Conservation (phyloP, 2,113 vertebrate species). For the Scomber colias region DNA sequence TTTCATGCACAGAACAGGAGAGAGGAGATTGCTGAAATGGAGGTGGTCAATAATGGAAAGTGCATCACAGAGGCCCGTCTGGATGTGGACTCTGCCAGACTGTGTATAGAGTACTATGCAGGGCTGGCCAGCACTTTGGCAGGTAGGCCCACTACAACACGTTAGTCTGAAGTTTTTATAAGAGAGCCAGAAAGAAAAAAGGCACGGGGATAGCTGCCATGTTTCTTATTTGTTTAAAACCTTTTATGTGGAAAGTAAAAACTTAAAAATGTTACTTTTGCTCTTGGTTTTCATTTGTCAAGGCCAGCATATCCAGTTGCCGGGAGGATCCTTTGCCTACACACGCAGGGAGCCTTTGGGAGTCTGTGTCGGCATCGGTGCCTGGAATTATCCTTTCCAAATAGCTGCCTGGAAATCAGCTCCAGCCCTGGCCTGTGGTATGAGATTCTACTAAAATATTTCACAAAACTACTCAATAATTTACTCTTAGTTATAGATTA, state of each 20-base stretch:
- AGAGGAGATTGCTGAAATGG: constrained; percentile 91
- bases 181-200: neutral
- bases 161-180: neutral
- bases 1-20: constrained; percentile 80
- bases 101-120: constrained; percentile 93
- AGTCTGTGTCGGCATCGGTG: constrained; percentile 95
- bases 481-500: too few relatives aligned
- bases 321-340: constrained; percentile 93
- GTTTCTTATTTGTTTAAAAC: neutral
- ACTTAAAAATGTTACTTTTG: neutral
- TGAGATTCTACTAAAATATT: neutral
- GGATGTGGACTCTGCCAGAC: constrained; percentile 91
- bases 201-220: too few relatives aligned
- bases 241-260: neutral
- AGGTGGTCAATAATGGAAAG: constrained; percentile 96
- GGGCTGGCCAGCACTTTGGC: constrained; percentile 90
- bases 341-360: constrained; percentile 95
- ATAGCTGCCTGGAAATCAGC: constrained; percentile 95
- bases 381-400: constrained; percentile 99
- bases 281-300: neutral
- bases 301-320: constrained; percentile 95
- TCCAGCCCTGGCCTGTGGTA: constrained; percentile 96
- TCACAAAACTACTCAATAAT: too few relatives aligned
- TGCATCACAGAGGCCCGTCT: constrained; percentile 92
- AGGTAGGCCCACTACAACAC: constrained; percentile 79